Conservation (phyloP, 2,797 vertebrate genomes). For the Liasis olivaceus region DNA sequence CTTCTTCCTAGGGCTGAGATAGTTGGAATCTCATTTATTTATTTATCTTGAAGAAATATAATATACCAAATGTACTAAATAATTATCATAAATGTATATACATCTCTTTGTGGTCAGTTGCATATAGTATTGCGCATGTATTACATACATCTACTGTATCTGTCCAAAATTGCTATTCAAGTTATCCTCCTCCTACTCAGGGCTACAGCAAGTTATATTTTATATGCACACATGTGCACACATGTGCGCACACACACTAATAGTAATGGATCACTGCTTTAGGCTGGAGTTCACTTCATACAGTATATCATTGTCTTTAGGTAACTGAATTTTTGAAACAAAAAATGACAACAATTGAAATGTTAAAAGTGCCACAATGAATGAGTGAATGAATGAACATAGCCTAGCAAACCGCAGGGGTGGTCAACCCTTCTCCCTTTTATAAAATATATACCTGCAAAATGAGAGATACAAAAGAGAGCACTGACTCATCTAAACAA, state of each 20-base stretch:
- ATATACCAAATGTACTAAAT: not conserved
- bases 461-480: not conserved
- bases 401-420: not conserved
- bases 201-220: not conserved
- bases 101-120: not conserved
- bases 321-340: not conserved
- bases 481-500: conserved; percentile 1
- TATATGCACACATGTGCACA: not conserved
- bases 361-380: conserved; percentile 38
- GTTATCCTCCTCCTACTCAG: not conserved
- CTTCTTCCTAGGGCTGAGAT: not conserved
- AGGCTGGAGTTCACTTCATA: not conserved
- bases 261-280: not conserved
- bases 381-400: conserved; percentile 30
- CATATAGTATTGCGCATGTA: not conserved
- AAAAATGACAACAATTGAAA: conserved; percentile 20
- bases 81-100: not conserved
- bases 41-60: not conserved
- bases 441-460: not conserved
- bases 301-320: not conserved
- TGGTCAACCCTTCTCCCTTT: conserved; percentile 3
- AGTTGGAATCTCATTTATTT: not conserved
- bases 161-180: not conserved
- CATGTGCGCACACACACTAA: not conserved
- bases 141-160: not conserved